Base-by-base conservation (phyloP, 1,140 invertebrate species). In the Zaprionus camerounensis region DNA sequence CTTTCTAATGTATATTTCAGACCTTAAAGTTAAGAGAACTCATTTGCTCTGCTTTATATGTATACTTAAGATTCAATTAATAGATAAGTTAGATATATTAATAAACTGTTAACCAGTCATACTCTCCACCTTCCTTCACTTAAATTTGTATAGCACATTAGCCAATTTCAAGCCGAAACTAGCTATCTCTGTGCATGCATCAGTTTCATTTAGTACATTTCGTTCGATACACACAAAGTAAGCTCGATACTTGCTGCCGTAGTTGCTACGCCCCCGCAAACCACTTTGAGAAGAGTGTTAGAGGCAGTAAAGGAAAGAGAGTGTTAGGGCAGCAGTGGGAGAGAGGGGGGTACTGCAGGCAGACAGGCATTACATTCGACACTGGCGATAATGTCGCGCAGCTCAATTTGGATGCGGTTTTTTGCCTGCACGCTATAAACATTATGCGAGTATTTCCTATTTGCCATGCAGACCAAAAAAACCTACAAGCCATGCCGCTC, bases 381-480 rank as follows among this genome's bases (percentile, higher is more conserved):
- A 81, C 51, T 68, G 66, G 67, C 56, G 82, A 86, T 85, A 85
- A 85, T 82, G 80, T 79, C 73, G 79, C 63, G 64, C 82, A 82
- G 72, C 68, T 85, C 80, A 74, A 85, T 82, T 85, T 79, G 76
- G 58, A 56, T 76, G 79, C 59, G 61, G 68, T 79, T 69, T 76
- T 72, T 49, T 51, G n/a, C 13, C 24, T 28, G 56, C 17, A 41
- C 58, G 56, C 55, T 12, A 26, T 38, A 80, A 82, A 87, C 83
- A 86, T 86, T 86, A 81, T 83, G 74, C 72, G 81, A 81, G 78
- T 51, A 70, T 76, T 71, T 71, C 69, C 73, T 70, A 84, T 85
- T 83, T 85, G 64, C 65, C 20, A 36, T 55, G 34, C 49, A 53
- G 41, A 49, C 68, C 71, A 26, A 49, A 72, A 72, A 56, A 74